These are phyloP conservation scores for Apis cerana DNA, from an alignment of 1,140 invertebrate species.

Conservation along the genomic window DNA sequence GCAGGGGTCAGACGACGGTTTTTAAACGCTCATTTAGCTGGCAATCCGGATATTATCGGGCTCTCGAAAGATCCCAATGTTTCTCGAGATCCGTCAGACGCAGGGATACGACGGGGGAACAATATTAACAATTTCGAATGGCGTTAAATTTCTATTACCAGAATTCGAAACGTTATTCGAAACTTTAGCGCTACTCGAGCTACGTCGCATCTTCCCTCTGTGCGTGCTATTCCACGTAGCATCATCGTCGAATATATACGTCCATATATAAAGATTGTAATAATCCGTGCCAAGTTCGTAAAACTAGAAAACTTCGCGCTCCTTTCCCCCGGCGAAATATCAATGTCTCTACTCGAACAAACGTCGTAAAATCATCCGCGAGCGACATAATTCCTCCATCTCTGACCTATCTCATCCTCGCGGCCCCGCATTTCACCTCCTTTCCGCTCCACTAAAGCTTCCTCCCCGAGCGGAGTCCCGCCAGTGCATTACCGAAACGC, in stretches of 20 bases:
- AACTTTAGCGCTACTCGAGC: not conserved
- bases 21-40: conserved; percentile 61
- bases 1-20: conserved; percentile 50
- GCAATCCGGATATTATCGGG: conserved; percentile 62
- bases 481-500: conserved; percentile 52
- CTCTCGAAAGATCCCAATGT: conserved; percentile 51
- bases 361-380: not conserved
- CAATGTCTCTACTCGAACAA: not conserved
- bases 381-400: not conserved
- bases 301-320: not conserved
- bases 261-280: too few relatives aligned
- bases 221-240: too few relatives aligned
- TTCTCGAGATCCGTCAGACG: conserved; percentile 25
- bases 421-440: conserved; percentile 19
- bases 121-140: not conserved
- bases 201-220: too few relatives aligned
- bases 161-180: not conserved
- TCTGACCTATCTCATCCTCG: conserved; percentile 17
- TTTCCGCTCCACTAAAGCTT: conserved; percentile 38
- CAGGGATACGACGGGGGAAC: too few relatives aligned
- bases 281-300: conserved; percentile 1
- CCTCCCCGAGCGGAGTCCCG: conserved; percentile 24
- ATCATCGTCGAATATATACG: too few relatives aligned
- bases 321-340: not conserved
- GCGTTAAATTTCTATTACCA: conserved; percentile 1